phyloP scores from a whole-genome alignment of 1,140 invertebrate species.

The Chlorops oryzae region DNA sequence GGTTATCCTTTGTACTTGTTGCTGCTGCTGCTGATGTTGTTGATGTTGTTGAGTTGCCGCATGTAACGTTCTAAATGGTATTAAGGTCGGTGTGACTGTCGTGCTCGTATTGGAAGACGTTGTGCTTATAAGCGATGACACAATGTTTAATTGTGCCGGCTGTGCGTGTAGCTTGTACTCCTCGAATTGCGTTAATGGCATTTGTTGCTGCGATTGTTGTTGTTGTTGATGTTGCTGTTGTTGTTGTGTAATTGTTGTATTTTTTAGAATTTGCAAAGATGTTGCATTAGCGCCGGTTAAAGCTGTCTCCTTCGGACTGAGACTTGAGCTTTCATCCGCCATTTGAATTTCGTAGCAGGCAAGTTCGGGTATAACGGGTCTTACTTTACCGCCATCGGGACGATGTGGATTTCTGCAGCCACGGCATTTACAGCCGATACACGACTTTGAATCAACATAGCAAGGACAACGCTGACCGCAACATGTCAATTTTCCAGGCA shows the following conservation, averaged over 20 bases:
- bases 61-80: no score
- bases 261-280: not conserved
- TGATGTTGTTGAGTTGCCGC: not conserved
- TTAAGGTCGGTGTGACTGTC: no score
- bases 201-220: not conserved
- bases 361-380: constrained; percentile 60
- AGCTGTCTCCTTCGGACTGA: constrained; percentile 4
- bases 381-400: constrained; percentile 70
- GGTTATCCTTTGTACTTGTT: constrained; percentile 2
- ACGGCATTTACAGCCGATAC: constrained; percentile 80
- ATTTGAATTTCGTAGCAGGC: constrained; percentile 27
- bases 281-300: not conserved
- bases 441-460: constrained; percentile 81
- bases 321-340: constrained; percentile 12
- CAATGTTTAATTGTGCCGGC: no score
- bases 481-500: constrained; percentile 83
- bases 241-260: not conserved
- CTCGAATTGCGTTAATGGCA: not conserved
- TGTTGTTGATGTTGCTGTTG: constrained; percentile 4
- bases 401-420: constrained; percentile 85
- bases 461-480: constrained; percentile 89
- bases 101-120: no score
- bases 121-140: no score
- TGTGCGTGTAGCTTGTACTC: no score
- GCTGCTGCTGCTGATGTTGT: not conserved